These are phyloP conservation scores for Agapornis roseicollis DNA, from an alignment of 2,113 vertebrate genomes.

Conservation along the genomic window DNA sequence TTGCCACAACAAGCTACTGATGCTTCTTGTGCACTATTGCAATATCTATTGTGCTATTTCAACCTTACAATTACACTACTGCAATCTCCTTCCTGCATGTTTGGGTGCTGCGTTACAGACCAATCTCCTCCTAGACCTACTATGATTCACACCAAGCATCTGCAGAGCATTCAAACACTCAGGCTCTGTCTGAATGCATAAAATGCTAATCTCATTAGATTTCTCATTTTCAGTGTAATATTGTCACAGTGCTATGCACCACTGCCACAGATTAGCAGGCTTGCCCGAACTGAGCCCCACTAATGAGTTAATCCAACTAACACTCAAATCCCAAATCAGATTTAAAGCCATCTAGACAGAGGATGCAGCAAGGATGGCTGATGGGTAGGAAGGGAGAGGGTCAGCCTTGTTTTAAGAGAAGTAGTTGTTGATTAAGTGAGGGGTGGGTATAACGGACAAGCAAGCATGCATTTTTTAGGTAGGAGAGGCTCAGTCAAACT, in stretches of 20 bases:
- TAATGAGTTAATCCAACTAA: slow-evolving; percentile 83
- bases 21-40: neutral
- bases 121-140: neutral
- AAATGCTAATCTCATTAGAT: slow-evolving; percentile 76
- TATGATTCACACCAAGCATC: slow-evolving; percentile 12
- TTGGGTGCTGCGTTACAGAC: neutral
- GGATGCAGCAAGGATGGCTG: neutral
- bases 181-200: slow-evolving; percentile 52
- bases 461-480: neutral
- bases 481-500: neutral
- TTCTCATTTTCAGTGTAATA: slow-evolving; percentile 76
- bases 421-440: neutral
- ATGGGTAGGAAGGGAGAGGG: neutral
- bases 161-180: slow-evolving; percentile 20
- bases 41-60: neutral
- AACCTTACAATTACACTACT: neutral
- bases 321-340: slow-evolving; percentile 79
- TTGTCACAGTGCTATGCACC: slow-evolving; percentile 72
- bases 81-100: neutral
- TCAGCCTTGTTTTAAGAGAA: neutral
- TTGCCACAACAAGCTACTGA: neutral
- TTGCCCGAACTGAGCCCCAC: slow-evolving; percentile 70
- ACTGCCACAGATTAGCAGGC: slow-evolving; percentile 74
- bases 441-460: neutral
- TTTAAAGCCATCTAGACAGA: slow-evolving; percentile 71